A percentile compares a stretch with the other conserved stretches of the same genome.
These are phyloP conservation scores for Hesperophylax magnus DNA, from an alignment of 1,140 invertebrate genomes.

Conservation along the genomic window DNA sequence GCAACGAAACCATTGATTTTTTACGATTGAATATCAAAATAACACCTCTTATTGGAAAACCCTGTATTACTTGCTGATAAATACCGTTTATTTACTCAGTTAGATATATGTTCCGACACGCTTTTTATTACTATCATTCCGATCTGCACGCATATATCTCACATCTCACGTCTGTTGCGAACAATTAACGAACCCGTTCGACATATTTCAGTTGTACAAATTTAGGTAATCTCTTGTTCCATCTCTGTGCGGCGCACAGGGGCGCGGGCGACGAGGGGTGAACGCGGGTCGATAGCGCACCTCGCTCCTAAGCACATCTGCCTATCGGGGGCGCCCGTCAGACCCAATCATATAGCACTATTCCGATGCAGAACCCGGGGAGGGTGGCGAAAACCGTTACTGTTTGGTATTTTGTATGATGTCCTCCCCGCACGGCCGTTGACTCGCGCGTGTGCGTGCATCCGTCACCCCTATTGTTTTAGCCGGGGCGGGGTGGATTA, in stretches of 20 bases:
- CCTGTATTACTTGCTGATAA: too few relatives aligned
- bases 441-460: too few relatives aligned
- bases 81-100: too few relatives aligned
- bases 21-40: too few relatives aligned
- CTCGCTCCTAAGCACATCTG: slow-evolving; percentile 2
- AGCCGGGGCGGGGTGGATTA: neutral
- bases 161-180: too few relatives aligned
- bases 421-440: neutral
- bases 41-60: too few relatives aligned
- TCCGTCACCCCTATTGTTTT: slow-evolving; percentile 12
- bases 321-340: neutral
- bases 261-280: neutral
- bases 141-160: too few relatives aligned
- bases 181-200: too few relatives aligned
- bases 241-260: neutral
- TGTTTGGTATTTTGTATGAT: neutral
- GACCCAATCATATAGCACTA: slow-evolving; percentile 5
- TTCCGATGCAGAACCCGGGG: neutral
- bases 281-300: neutral
- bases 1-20: too few relatives aligned
- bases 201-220: too few relatives aligned
- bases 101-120: too few relatives aligned
- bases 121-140: too few relatives aligned
- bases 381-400: slow-evolving; percentile 24
- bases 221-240: neutral